Base-by-base conservation (phyloP, 2,113 vertebrate species). In the rabbit (Oryctolagus cuniculus) region DNA sequence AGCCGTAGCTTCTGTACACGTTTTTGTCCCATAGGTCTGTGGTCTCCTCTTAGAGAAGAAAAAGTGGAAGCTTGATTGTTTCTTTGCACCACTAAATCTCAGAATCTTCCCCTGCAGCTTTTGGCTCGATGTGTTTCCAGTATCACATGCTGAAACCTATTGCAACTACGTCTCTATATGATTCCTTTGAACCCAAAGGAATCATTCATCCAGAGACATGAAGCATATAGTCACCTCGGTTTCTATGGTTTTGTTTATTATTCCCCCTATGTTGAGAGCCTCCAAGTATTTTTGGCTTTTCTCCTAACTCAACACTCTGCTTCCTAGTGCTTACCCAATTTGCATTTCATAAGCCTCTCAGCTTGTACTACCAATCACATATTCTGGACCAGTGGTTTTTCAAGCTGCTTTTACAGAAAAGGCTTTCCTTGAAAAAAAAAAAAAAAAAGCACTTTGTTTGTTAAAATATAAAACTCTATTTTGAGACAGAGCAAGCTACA, bases 381-480 rank as follows among this genome's bases (percentile, higher is more conserved):
- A 89, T 63, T 79, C 5, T 89, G 27, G 29, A 22, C 55, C 31
- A 93, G 63, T 90, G 34, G 10, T 69, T 95, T 96, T 84, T 85
- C 29, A 90, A 86, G 34, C 38, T 66, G n/a, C 36, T 86, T 74
- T 87, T 83, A 66, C 34, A 74, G 22, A 84, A 78, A 89, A 2
- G 13, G 8, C 6, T 74, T 79, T 95, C 10, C 24, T 86, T 91
- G 58, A 94, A 66, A 78, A 9, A 79, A 12, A 95, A 95, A 90
- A 64, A 44, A 44, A 44, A 44, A n/a, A n/a, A n/a, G 38, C 7
- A 74, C 29, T 89, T 67, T 72, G n/a, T 87, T 93, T 89, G 72
- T 89, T 31, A 93, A 87, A 94, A 79, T 84, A 63, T 81, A 70
- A 92, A 92, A 90, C 69, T 86, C 2, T 82, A 36, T 4, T 92